These are phyloP conservation scores for Pyrrhura leucotis DNA, from an alignment of 2,797 vertebrate genomes.

Conservation along the genomic window DNA sequence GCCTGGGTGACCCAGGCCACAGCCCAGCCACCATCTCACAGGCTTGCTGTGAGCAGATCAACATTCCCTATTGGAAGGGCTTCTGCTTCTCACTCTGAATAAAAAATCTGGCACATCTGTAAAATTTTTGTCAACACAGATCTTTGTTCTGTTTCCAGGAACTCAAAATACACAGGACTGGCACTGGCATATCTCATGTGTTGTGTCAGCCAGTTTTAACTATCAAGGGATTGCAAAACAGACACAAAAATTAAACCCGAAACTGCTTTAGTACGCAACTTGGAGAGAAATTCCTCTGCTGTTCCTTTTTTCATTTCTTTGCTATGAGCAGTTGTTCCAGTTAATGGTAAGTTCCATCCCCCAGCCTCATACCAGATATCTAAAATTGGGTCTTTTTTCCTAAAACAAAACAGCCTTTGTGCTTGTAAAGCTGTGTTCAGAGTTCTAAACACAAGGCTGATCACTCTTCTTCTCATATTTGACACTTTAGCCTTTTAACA, in stretches of 20 bases:
- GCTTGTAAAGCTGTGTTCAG: slow-evolving; percentile 51
- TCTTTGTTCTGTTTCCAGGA: slow-evolving; percentile 53
- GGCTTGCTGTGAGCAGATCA: background rate
- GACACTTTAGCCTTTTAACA: slow-evolving; percentile 59
- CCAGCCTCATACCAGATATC: slow-evolving; percentile 2
- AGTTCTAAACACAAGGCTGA: slow-evolving; percentile 49
- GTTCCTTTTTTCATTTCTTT: slow-evolving; percentile 46
- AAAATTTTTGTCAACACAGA: slow-evolving; percentile 43
- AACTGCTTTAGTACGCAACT: slow-evolving; percentile 46
- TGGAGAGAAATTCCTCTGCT: background rate
- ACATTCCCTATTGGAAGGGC: background rate
- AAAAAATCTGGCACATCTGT: slow-evolving; percentile 39
- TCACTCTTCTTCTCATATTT: slow-evolving; percentile 52
- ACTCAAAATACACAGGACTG: slow-evolving; percentile 17
- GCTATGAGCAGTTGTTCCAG: slow-evolving; percentile 44
- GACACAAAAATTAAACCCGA: slow-evolving; percentile 27
- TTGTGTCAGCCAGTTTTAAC: slow-evolving; percentile 63
- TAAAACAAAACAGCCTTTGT: slow-evolving; percentile 67
- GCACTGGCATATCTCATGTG: slow-evolving; percentile 42
- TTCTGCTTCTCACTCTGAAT: background rate
- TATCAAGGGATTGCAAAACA: slow-evolving; percentile 59
- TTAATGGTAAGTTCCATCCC: slow-evolving; percentile 30
- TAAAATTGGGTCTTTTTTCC: slow-evolving; percentile 39
- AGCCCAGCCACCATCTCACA: background rate
- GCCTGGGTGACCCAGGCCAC: background rate